Percentiles rank a stretch among this genome's conserved stretches.
phyloP scores from a whole-genome alignment of 2,113 vertebrate species.

The Takifugu flavidus region DNA sequence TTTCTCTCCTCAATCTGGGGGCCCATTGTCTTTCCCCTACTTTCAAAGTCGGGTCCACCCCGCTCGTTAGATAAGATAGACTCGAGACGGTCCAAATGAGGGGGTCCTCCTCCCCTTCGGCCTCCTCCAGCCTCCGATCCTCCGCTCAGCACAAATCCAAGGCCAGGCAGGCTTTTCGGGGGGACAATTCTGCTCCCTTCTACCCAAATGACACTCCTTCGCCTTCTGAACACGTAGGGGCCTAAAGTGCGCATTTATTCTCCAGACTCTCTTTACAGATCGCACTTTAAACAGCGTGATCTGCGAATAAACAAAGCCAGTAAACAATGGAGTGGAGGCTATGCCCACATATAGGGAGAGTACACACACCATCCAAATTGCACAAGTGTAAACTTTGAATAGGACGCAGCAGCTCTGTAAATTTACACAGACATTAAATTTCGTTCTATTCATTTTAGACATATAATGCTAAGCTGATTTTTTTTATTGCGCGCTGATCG shows the following conservation, averaged over 20 bases:
- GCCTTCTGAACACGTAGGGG: slow-evolving; percentile 62
- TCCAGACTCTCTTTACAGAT: slow-evolving; percentile 70
- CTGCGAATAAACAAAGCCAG: slow-evolving; percentile 91
- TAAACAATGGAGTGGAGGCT: slow-evolving; percentile 84
- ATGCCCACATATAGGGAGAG: slow-evolving; percentile 76
- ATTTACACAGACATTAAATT: slow-evolving; percentile 97
- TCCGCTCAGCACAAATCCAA: slow-evolving; percentile 59
- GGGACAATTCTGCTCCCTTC: slow-evolving; percentile 23
- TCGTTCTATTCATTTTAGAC: slow-evolving; percentile 83
- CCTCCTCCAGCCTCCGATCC: background rate
- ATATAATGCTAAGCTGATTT: slow-evolving; percentile 95
- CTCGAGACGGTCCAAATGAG: slow-evolving; percentile 63
- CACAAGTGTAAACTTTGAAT: slow-evolving; percentile 90
- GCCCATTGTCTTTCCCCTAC: slow-evolving; percentile 75
- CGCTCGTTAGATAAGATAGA: slow-evolving; percentile 80
- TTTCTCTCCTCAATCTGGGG: slow-evolving; percentile 75
- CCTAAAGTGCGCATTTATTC: slow-evolving; percentile 71
- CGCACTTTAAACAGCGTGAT: slow-evolving; percentile 83
- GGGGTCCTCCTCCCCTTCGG: slow-evolving; percentile 14
- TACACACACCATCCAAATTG: slow-evolving; percentile 84
- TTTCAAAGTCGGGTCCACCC: slow-evolving; percentile 81
- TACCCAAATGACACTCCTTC: slow-evolving; percentile 39
- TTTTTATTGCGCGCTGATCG: slow-evolving; percentile 94
- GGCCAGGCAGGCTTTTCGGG: slow-evolving; percentile 30
- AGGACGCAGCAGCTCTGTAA: slow-evolving; percentile 87